Base-by-base conservation (phyloP, 53 echinoderm and acorn worm genomes). In the Zoroaster sp. region DNA sequence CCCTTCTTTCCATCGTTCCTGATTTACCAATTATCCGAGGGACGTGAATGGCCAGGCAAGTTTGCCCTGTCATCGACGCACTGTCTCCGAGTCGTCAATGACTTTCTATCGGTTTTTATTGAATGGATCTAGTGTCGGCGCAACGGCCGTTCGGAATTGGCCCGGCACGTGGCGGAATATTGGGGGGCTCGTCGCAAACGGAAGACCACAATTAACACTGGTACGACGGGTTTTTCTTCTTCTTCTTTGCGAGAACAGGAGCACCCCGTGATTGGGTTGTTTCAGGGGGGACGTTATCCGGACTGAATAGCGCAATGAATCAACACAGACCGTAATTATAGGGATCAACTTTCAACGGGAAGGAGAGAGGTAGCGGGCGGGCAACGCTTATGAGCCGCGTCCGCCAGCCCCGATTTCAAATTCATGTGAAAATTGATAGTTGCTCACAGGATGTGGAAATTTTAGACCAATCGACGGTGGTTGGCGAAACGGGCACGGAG, bases 351-450 rank as follows among this genome's bases (percentile, higher is more conserved):
- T 82, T 82, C 82, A 17, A 14, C 82, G 37, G 17, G 8, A 0
- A 2, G 54, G 40, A 21, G 11, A 77, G 44, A 41, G 34, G n/a
- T 40, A 17, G 40, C 30, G 40, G 69, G 28, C 83, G 42, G 83
- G 67, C 53, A 52, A 17, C 11, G 67, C 66, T 31, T 5, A 4
- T 67, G 31, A 45, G 28, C 23, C 21, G 38, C 67, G 31, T 66
- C 28, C 68, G 67, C 11, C 67, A 17, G 83, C 83, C 45, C 83
- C 69, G 34, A 85, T 85, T 85, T 71, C 37, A 70, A 70, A 85
- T 85, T 85, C 85, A 85, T 85, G 85, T 71, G 85, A 85, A 85
- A 85, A 85, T 85, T 85, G 85, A 85, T 85, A 69, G 85, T 82
- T 47, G 68, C 82, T 12, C 41, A 44, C 82, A 82, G 82, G 82